Conservation (phyloP, 1,140 invertebrate genomes). For the Drusus annulatus region DNA sequence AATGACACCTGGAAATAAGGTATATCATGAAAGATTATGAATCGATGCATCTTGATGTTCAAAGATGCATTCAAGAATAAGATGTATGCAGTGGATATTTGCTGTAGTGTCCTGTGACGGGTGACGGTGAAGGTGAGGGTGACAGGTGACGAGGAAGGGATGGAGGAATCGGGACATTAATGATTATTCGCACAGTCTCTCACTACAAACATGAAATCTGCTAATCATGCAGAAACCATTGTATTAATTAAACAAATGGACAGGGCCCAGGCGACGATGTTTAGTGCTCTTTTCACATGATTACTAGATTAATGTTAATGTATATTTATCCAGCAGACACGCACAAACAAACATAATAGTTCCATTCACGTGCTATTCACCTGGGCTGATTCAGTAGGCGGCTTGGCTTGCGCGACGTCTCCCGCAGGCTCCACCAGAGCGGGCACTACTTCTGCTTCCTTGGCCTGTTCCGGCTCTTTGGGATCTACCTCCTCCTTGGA, state of each 20-base stretch:
- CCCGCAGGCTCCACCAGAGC: conserved; percentile 44
- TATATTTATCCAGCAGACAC: conserved; percentile 56
- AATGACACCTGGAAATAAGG: conserved; percentile 14
- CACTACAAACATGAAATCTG: conserved; percentile 55
- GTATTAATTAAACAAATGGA: conserved; percentile 34
- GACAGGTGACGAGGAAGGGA: conserved; percentile 25
- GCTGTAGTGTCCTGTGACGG: conserved; percentile 55
- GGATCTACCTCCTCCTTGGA: conserved; percentile 44
- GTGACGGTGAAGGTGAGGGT: not conserved
- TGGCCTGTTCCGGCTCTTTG: conserved; percentile 25
- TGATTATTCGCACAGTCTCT: conserved; percentile 30
- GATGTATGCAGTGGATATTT: conserved; percentile 33
- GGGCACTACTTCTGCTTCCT: conserved; percentile 42
- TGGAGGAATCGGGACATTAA: conserved; percentile 38
- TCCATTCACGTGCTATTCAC: conserved; percentile 62
- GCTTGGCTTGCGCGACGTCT: conserved; percentile 50
- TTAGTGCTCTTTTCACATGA: conserved; percentile 50
- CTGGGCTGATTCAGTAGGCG: conserved; percentile 48
- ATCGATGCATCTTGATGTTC: no score
- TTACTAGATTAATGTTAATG: conserved; percentile 56
- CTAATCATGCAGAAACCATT: conserved; percentile 57
- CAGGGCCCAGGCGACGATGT: conserved; percentile 44
- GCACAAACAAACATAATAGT: conserved; percentile 58
- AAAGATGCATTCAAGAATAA: no score
- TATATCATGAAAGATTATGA: not conserved